Base-by-base conservation (phyloP, 2,113 vertebrate species). In the Sylvia atricapilla region DNA sequence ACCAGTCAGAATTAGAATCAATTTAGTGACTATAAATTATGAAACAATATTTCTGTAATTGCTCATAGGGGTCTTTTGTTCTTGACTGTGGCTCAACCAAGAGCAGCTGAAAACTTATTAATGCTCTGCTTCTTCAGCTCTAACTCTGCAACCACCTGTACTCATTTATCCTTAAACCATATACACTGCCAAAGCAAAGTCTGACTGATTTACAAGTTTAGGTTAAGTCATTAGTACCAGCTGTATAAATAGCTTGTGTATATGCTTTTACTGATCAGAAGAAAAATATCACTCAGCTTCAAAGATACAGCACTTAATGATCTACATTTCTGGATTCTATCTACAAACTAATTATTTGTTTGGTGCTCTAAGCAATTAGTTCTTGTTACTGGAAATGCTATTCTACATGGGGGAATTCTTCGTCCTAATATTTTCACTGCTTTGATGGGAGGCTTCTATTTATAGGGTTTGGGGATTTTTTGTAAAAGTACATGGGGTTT, bases 331-430 rank as follows among this genome's bases (percentile, higher is more conserved):
- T 90, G 37, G 31, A 88, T 82, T 86, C 72, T 87, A 47, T 72
- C 80, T 94, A 93, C 63, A 68, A 95, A 87, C 66, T 95, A 95
- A 80, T 96, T 96, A 91, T 87, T 95, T 86, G 80, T 95, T 95
- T 94, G 14, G 66, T 94, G 66, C 66, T 88, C 68, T 53, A 56
- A 89, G 68, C 81, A 97, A 96, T 95, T 96, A 91, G 53, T 25
- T 93, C 90, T 85, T 50, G 39, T 93, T 89, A n/a, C n/a, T 72
- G 16, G 86, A 92, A 80, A 74, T 79, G 76, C 73, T 93, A 53
- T 31, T 94, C 46, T 87, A 84, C 86, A 67, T 14, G 2, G 39
- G 39, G 15, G 33, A 94, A 84, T 90, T 37, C 69, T 94, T 79
- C 53, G 11, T 83, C 52, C 11, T 53, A 49, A 66, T 3, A 62